Evolutionary conservation across 2,113 vertebrate genomes (phyloP), one percentile per base, ranked within the genome.

Genomic region (Zosterops lateralis): DNA sequence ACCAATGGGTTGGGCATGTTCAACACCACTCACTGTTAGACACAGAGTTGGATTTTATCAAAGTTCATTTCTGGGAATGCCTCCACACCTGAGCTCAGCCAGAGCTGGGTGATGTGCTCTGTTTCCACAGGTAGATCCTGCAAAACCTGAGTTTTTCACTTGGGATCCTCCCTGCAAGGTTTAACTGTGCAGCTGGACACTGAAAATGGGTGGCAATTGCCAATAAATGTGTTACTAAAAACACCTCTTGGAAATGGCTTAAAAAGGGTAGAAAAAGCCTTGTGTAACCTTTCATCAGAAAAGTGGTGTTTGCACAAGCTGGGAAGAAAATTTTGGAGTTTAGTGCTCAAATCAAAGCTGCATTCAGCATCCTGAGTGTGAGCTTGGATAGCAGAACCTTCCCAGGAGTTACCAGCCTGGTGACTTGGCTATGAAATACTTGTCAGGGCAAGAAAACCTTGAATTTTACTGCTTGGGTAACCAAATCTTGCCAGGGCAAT

Each of bases 221-320:
- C 48, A 34, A 10, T 21, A 31, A 71, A 38, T 24, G 20, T 34
- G 32, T 51, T 53, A n/a, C 78, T 56, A 34, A 90, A 90, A 93
- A 2, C 25, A 75, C 4, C 16, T 34, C 48, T 21, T 44, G 21
- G 32, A 54, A 56, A 82, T 64, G 22, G 25, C 8, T 87, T 26
- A 36, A 56, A 78, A 17, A 3, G 17, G 2, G 9, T 6, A 6
- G 5, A 1, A 0, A 0, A 20, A 12, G 4, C 26, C 56, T 58
- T 6, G 6, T 50, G 6, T 5, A 31, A 42, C 9, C 31, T 60
- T 42, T 57, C 18, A 32, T 31, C 53, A 60, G 54, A 48, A 54
- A 84, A 38, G 3, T 34, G 48, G 6, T 25, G 38, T 70, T 62
- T 71, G 47, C 36, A 77, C 66, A n/a, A 71, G 17, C 28, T 66